Conservation (phyloP, 2,888 invertebrate genomes). For the Metopia argyrocephala region DNA sequence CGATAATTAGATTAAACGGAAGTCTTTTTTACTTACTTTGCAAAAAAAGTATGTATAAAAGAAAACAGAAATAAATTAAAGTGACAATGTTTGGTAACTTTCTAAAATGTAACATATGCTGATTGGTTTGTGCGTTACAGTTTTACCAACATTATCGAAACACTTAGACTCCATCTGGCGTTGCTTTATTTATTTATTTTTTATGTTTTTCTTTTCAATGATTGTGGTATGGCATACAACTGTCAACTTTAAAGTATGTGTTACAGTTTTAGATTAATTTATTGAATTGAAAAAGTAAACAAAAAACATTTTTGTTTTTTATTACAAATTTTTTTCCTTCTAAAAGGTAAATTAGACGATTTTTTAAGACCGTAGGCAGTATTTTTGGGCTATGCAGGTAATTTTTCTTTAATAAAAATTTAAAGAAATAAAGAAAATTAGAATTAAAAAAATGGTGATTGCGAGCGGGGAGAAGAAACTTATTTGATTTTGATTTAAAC, state of each 20-base stretch:
- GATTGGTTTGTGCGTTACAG: slow-evolving; percentile 36
- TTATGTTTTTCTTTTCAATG: background rate
- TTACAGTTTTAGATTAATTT: background rate
- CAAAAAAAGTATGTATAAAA: slow-evolving; percentile 25
- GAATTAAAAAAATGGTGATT: background rate
- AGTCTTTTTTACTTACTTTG: slow-evolving; percentile 42
- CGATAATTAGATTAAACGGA: slow-evolving; percentile 61
- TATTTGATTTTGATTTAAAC: too few relatives aligned
- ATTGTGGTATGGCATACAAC: background rate
- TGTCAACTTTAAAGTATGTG: background rate
- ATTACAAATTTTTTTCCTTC: background rate
- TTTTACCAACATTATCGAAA: background rate
- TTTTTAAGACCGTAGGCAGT: background rate
- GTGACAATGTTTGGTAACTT: slow-evolving; percentile 22
- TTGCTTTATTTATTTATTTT: background rate
- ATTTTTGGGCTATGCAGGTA: background rate
- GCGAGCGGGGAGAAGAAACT: too few relatives aligned
- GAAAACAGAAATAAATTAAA: slow-evolving; percentile 1
- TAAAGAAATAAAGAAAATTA: background rate
- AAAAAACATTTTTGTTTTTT: background rate
- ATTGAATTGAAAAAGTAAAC: background rate
- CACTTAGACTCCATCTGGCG: background rate
- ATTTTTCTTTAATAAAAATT: too few relatives aligned
- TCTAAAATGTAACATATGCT: slow-evolving; percentile 61
- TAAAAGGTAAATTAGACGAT: background rate